Evolutionary conservation across 1,140 invertebrate genomes (phyloP), one percentile per base, ranked within the genome.

Genomic region (Megalonaias nervosa): DNA sequence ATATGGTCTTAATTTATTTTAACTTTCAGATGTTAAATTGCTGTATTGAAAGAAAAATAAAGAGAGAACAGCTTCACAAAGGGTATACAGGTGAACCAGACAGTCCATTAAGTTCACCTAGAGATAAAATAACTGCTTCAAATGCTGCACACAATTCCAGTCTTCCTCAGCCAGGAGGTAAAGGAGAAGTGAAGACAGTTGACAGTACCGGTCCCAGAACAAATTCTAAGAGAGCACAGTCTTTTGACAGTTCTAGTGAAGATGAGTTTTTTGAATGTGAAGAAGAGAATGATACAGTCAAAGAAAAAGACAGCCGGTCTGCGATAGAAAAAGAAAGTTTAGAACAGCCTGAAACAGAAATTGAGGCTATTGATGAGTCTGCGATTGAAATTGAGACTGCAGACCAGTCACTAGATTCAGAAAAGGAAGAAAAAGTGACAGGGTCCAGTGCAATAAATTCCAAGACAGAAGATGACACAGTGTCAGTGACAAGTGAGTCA

Each of bases 21-120:
- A 48, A 48, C 9, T 88, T 88, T 60, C 94, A 99, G 93, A 96
- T 99, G 94, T 91, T 99, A 14, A 99, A 99, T 89, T 97, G 96
- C 88, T 99, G 98, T 89, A 97, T 99, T 80, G 94, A 95, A 73
- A 93, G 95, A 75, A 93, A 93, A 81, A 93, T 88, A 68, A 93
- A 90, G 92, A 93, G 88, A 83, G 89, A 91, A 74, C 77, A 80
- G 60, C 69, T 84, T 19, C 81, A 79, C 65, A 84, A 82, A 67
- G 82, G 82, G 12, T 84, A 84, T n/a, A 79, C 80, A 58, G 79
- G 82, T 62, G 71, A 82, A 38, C 58, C 14, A 56, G 68, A 72
- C 19, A 77, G 75, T 38, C 75, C 79, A 19, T 66, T 55, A 21
- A 57, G 21, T 71, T 75, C 77, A 61, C 72, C 72, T 19, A 64